A percentile compares a stretch with the other conserved stretches of the same genome.
phyloP scores from a whole-genome alignment of 64 coral and sea anemone species.

The Pachyseris speciosa region DNA sequence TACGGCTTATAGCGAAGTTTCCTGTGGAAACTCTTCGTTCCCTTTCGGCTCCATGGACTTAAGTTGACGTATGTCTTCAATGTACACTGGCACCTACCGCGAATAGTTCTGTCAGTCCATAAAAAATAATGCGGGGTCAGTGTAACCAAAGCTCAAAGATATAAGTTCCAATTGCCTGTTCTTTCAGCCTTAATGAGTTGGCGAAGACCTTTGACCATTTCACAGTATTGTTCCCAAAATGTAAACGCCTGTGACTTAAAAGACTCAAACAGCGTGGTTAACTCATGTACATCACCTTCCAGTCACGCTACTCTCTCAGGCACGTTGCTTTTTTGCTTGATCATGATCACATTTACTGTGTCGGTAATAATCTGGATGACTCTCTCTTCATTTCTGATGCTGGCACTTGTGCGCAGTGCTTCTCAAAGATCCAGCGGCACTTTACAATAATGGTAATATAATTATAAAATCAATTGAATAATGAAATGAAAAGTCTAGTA shows the following conservation, averaged over 20 bases:
- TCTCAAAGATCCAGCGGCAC: too few species aligned
- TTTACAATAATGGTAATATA: too few species aligned
- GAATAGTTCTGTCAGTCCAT: slow-evolving; percentile 17
- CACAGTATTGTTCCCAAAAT: neutral
- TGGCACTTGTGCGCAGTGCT: neutral
- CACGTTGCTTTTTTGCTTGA: neutral
- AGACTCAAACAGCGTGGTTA: neutral
- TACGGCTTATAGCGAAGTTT: slow-evolving; percentile 57
- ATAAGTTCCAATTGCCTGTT: neutral
- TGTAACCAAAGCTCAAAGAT: neutral
- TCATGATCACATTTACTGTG: neutral
- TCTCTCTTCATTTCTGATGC: neutral
- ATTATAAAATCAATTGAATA: too few species aligned
- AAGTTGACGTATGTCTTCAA: slow-evolving; percentile 48
- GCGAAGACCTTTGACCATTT: neutral
- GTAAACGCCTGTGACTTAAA: neutral
- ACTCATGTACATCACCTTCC: neutral
- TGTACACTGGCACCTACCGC: slow-evolving; percentile 62
- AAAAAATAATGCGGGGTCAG: neutral
- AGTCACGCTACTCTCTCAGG: neutral
- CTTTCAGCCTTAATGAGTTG: neutral
- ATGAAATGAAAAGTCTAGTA: too few species aligned
- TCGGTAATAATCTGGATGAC: neutral
- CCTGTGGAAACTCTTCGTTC: slow-evolving; percentile 37
- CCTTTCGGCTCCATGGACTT: neutral